A percentile compares a stretch with the other conserved stretches of the same genome.
Conservation (phyloP, 1,140 invertebrate genomes). For the Conopomorpha cramerella region DNA sequence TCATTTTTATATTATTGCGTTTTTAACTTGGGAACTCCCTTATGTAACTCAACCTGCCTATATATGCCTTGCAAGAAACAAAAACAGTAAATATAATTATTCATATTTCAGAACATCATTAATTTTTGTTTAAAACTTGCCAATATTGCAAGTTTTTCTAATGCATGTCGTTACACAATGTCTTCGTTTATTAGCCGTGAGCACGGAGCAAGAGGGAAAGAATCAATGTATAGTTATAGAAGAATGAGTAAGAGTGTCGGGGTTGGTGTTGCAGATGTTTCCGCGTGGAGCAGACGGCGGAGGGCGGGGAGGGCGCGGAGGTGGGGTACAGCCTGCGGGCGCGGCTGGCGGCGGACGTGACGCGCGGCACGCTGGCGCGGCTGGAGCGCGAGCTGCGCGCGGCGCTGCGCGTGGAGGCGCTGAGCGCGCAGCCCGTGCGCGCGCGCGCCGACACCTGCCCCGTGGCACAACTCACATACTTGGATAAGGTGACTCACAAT, state of each 20-base stretch:
- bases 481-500: conserved; percentile 33
- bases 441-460: conserved; percentile 31
- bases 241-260: too few relatives aligned
- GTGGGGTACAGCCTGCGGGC: conserved; percentile 39
- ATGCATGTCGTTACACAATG: not conserved
- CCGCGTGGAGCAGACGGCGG: conserved; percentile 27
- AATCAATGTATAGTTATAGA: not conserved
- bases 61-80: too few relatives aligned
- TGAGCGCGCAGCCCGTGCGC: conserved; percentile 17
- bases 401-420: conserved; percentile 7
- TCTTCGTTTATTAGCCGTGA: not conserved
- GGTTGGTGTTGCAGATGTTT: conserved; percentile 28
- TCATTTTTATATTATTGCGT: too few relatives aligned
- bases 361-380: conserved; percentile 9
- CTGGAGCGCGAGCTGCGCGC: conserved; percentile 17
- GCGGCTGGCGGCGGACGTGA: conserved; percentile 28
- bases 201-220: not conserved
- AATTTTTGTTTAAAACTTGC: not conserved
- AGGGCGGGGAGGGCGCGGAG: conserved; percentile 13
- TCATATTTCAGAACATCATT: not conserved
- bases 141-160: not conserved
- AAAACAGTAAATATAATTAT: too few relatives aligned
- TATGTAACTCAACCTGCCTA: too few relatives aligned
- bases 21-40: too few relatives aligned
- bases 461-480: conserved; percentile 26